Evolutionary conservation across 2,113 vertebrate species (phyloP), one percentile per base, ranked within the genome.

Genomic region (Pelusios castaneus): DNA sequence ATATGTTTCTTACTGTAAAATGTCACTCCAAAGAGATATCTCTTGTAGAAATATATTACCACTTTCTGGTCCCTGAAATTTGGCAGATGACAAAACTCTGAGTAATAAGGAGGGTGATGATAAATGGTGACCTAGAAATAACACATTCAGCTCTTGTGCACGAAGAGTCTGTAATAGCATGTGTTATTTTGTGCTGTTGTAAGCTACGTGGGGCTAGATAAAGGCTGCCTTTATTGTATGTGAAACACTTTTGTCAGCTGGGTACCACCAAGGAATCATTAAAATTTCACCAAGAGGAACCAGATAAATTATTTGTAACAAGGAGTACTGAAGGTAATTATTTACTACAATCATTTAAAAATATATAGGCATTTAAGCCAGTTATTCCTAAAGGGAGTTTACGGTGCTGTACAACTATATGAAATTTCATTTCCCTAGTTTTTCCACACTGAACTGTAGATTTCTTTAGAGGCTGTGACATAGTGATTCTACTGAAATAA

Each of bases 261-360:
- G 43, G 2, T 8, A 21, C 49, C 75, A 6, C 63, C 24, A 0
- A 9, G 47, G 82, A 78, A 81, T 60, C 55, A 4, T 2, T 43
- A 76, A 45, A 76, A 2, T 1, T 0, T 0, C 8, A 0, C 17
- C 43, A 34, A 43, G n/a, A 81, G 75, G 43, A 49, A 78, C 38
- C 67, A 25, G 22, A 2, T 4, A 14, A 2, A 0, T 31, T 77
- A 25, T 84, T 89, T 89, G 17, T 41, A 45, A 5, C 56, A 88
- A 70, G 51, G n/a, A 38, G 7, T 58, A 0, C 43, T 86, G 8
- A 4, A 55, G 77, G 49, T n/a, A 31, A 10, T 27, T 6, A 34
- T 87, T 89, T 90, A 77, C 63, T 12, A 85, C 80, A 27, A 24
- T 27, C 24, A 76, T n/a, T n/a, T 38, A 5, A 70, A 70, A 70